Evolutionary conservation across 2,888 invertebrate species (phyloP).

Genomic region (Diabrotica balteata): DNA sequence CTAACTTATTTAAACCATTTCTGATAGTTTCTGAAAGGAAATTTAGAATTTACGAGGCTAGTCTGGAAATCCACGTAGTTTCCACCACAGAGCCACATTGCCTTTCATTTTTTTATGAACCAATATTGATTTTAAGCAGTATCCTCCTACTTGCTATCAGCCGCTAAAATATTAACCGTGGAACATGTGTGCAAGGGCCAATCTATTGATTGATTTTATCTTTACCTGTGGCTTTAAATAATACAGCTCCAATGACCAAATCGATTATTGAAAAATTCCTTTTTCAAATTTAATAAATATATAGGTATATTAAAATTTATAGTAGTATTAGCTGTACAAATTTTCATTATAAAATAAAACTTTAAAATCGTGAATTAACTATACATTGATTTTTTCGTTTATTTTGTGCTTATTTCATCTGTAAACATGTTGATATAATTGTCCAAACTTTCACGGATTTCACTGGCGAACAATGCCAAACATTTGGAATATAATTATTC

Average conservation of each 20-base stretch:
- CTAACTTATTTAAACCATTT: neutral
- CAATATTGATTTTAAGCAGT: slow-evolving; percentile 15
- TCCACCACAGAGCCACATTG: neutral
- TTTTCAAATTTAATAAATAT: too few species aligned
- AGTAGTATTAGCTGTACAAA: too few species aligned
- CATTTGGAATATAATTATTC: too few species aligned
- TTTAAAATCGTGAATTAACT: too few species aligned
- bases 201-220: slow-evolving; percentile 23
- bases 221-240: slow-evolving; percentile 3
- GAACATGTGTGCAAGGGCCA: slow-evolving; percentile 15
- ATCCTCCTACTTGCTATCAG: slow-evolving; percentile 15
- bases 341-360: too few species aligned
- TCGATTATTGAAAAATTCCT: neutral
- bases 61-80: neutral
- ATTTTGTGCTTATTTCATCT: too few species aligned
- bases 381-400: too few species aligned
- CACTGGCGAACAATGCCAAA: too few species aligned
- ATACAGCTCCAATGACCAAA: neutral
- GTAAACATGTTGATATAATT: too few species aligned
- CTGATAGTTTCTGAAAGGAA: neutral
- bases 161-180: slow-evolving; percentile 17
- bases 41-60: neutral
- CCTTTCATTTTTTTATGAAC: slow-evolving; percentile 24
- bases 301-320: too few species aligned
- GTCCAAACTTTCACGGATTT: too few species aligned